phyloP scores from a whole-genome alignment of 2,888 invertebrate species.

The Lasius platythorax region DNA sequence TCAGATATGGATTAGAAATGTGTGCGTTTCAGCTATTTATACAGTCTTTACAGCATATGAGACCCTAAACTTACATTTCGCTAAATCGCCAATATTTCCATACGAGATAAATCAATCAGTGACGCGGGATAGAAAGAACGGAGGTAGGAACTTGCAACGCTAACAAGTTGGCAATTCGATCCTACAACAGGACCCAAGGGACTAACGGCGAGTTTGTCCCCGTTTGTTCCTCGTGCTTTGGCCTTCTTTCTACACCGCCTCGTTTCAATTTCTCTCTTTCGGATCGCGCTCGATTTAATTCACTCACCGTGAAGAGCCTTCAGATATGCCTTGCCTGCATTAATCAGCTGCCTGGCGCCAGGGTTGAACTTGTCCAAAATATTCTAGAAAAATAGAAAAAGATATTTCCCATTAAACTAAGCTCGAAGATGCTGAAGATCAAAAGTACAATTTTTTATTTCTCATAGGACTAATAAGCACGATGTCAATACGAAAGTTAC shows the following conservation, averaged over 20 bases:
- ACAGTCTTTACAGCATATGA: background rate
- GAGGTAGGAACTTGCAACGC: constrained; percentile 60
- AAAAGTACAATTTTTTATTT: background rate
- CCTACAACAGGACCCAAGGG: constrained; percentile 74
- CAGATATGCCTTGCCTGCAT: constrained; percentile 96
- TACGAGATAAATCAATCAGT: constrained; percentile 25
- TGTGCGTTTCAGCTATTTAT: background rate
- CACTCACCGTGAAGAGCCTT: constrained; percentile 97
- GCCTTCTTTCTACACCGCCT: constrained; percentile 42
- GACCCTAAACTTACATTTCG: constrained; percentile 1
- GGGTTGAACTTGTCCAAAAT: constrained; percentile 98
- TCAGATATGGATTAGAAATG: background rate
- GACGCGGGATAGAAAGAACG: constrained; percentile 31
- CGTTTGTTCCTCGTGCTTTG: constrained; percentile 31
- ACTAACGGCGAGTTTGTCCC: constrained; percentile 52
- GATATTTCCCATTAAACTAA: background rate
- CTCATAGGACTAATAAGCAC: background rate
- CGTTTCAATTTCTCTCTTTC: constrained; percentile 19
- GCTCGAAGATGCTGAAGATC: background rate
- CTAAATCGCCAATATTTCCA: background rate
- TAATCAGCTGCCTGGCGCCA: constrained; percentile 96
- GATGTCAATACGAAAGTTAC: background rate
- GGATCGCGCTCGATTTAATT: constrained; percentile 67
- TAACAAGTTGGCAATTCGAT: constrained; percentile 78
- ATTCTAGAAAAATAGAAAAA: constrained; percentile 90